Percentiles rank a stretch among this genome's conserved stretches.
Conservation (phyloP, 2,797 vertebrate genomes). For the Synanceia verrucosa region DNA sequence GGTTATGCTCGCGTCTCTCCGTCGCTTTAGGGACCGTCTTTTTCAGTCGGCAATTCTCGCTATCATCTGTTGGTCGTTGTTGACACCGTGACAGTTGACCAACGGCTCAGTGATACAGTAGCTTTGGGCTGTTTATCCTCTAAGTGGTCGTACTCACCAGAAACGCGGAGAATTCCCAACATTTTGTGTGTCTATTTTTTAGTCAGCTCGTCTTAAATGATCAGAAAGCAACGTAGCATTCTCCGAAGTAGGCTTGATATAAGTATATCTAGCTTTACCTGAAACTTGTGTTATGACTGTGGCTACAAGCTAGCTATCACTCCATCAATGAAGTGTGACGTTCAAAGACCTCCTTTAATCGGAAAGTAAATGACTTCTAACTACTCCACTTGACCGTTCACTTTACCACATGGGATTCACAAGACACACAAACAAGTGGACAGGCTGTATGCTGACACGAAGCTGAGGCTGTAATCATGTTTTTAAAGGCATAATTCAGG, state of each 20-base stretch:
- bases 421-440: conserved; percentile 24
- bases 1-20: neutral
- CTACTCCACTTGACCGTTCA: neutral
- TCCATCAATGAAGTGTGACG: neutral
- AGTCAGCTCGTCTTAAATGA: neutral
- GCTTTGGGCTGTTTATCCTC: neutral
- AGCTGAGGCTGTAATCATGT: neutral
- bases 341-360: neutral
- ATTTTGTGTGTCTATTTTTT: neutral
- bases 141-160: neutral
- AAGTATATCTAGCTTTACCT: neutral
- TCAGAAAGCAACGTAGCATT: neutral
- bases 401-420: conserved; percentile 21
- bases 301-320: conserved; percentile 4
- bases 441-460: conserved; percentile 5
- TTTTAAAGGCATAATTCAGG: conserved; percentile 33
- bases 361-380: conserved; percentile 6
- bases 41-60: neutral
- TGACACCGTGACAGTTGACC: conserved; percentile 25
- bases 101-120: conserved; percentile 3
- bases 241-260: neutral
- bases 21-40: neutral
- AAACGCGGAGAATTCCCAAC: neutral
- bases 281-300: conserved; percentile 13
- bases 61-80: conserved; percentile 23